A percentile compares a stretch with the other conserved stretches of the same genome.
phyloP scores from a whole-genome alignment of 2,888 invertebrate species.

The Xestobium rufovillosum region DNA sequence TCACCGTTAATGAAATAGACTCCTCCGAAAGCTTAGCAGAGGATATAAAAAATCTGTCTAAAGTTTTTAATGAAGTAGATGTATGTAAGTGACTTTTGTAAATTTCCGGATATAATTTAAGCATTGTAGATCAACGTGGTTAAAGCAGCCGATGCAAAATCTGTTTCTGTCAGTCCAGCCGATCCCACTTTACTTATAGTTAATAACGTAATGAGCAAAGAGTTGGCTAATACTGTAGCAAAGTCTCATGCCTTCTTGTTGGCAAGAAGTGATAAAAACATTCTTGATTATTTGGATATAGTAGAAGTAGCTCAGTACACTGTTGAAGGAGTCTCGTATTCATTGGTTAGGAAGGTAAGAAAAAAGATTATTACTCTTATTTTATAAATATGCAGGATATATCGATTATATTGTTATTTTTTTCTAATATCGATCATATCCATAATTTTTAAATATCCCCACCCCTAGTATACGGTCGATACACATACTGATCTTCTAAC shows the following conservation, averaged over 20 bases:
- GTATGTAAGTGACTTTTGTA: constrained; percentile 26
- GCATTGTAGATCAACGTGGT: too few relatives aligned
- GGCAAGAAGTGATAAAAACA: constrained; percentile 27
- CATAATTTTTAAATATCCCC: neutral
- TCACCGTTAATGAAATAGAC: constrained; percentile 36
- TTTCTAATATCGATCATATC: constrained; percentile 5
- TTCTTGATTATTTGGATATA: constrained; percentile 26
- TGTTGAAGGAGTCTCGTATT: constrained; percentile 30
- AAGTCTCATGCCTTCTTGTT: constrained; percentile 33
- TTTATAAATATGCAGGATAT: constrained; percentile 8
- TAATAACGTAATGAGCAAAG: constrained; percentile 31
- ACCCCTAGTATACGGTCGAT: neutral
- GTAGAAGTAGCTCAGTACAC: constrained; percentile 31
- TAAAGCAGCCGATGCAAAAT: constrained; percentile 30
- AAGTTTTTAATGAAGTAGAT: constrained; percentile 30
- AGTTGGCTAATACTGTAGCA: constrained; percentile 31
- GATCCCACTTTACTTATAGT: constrained; percentile 35
- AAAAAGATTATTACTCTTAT: too few relatives aligned
- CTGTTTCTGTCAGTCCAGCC: constrained; percentile 31
- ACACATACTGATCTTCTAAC: neutral
- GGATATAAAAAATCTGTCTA: constrained; percentile 31
- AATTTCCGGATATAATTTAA: too few relatives aligned
- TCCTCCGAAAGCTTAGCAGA: constrained; percentile 27
- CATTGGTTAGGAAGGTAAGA: constrained; percentile 33
- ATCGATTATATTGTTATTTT: constrained; percentile 2